Percentiles rank a stretch among this genome's conserved stretches.
phyloP scores from a whole-genome alignment of 2,888 invertebrate genomes.

The Myathropa florea region DNA sequence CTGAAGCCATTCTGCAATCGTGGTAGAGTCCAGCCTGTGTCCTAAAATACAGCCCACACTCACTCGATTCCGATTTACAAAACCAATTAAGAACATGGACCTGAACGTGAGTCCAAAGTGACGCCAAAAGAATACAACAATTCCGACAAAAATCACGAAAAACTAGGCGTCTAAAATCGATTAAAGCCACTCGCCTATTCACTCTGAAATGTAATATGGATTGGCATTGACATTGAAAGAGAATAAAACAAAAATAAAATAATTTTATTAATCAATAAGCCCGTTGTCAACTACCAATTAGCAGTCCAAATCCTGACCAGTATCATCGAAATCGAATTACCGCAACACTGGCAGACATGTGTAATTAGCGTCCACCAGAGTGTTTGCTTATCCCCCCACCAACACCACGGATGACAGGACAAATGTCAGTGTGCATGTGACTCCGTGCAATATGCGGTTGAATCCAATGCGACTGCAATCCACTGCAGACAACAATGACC shows the following conservation, averaged over 20 bases:
- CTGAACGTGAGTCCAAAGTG: too few relatives aligned
- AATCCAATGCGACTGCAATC: neutral
- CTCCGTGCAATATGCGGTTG: neutral
- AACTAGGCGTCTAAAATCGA: neutral
- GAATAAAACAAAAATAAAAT: neutral
- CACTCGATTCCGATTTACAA: too few relatives aligned
- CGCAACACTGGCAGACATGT: neutral
- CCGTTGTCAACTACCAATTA: neutral
- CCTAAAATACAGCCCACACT: too few relatives aligned
- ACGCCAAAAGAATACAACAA: too few relatives aligned
- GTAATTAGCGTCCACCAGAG: neutral
- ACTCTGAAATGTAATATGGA: neutral
- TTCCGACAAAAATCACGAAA: neutral
- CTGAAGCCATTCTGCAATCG: too few relatives aligned
- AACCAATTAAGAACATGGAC: too few relatives aligned
- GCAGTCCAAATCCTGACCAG: neutral
- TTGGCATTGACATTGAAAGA: neutral
- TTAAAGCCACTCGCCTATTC: neutral
- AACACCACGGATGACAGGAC: neutral
- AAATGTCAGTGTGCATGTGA: constrained; percentile 13
- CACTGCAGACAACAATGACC: constrained; percentile 61
- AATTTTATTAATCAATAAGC: neutral
- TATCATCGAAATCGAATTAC: neutral
- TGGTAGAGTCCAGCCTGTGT: too few relatives aligned
- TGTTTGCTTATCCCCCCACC: neutral